Conservation (phyloP, 2,888 invertebrate species). For the Ophraella communa region DNA sequence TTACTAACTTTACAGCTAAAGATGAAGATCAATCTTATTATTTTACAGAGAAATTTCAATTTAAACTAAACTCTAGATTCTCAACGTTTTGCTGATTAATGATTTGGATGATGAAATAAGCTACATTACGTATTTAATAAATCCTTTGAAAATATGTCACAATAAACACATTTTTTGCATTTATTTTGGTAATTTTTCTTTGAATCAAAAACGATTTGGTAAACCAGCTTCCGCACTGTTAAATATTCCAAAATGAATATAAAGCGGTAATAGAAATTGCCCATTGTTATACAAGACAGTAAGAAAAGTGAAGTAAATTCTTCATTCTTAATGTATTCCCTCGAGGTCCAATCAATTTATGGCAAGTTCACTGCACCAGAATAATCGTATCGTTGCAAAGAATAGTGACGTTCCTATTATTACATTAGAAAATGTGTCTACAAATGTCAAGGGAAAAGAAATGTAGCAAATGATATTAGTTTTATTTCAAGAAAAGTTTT, state of each 20-base stretch:
- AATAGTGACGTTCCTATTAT: background rate
- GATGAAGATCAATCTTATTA: too few species aligned
- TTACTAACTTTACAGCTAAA: too few species aligned
- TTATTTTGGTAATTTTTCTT: too few species aligned
- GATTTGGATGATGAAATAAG: too few species aligned
- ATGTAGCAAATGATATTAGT: background rate
- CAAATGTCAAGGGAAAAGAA: background rate
- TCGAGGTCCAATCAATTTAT: constrained; percentile 6
- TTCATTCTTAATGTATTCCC: constrained; percentile 2
- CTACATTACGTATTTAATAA: too few species aligned
- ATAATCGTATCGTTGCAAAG: background rate
- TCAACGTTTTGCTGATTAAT: too few species aligned
- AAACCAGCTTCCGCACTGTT: background rate
- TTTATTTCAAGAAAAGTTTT: background rate
- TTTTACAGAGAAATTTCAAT: too few species aligned
- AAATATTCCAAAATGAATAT: background rate
- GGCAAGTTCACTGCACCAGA: constrained; percentile 2
- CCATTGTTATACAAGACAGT: constrained; percentile 2
- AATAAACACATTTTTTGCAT: too few species aligned
- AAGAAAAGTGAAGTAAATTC: background rate
- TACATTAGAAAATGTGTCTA: background rate
- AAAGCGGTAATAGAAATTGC: background rate
- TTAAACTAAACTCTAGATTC: too few species aligned
- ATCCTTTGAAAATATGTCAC: too few species aligned
- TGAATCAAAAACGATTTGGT: background rate